These are phyloP conservation scores for Smutsia gigantea DNA, from an alignment of 2,797 vertebrate genomes.

Conservation along the genomic window DNA sequence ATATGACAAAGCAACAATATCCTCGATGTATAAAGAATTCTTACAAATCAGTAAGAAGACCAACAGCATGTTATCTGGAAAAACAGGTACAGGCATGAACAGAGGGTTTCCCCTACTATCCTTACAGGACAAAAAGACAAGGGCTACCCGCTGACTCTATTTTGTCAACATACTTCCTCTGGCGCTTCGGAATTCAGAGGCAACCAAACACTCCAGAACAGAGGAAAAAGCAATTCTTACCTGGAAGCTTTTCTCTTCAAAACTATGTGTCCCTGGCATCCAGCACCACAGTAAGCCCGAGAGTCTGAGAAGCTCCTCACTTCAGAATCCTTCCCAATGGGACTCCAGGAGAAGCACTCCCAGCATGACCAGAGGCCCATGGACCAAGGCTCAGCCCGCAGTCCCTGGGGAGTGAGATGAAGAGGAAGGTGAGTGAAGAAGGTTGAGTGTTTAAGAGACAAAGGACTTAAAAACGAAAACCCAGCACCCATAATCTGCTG, in stretches of 20 bases:
- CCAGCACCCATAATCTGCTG: not conserved
- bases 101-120: not conserved
- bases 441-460: not conserved
- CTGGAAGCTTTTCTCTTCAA: slow-evolving; percentile 30
- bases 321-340: not conserved
- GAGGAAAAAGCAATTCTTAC: not conserved
- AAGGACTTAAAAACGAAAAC: not conserved
- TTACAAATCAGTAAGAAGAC: not conserved
- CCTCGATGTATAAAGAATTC: not conserved
- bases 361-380: not conserved
- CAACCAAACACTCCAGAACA: not conserved
- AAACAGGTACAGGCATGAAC: not conserved
- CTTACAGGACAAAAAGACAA: not conserved
- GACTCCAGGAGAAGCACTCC: not conserved
- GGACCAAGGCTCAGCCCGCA: not conserved
- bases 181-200: not conserved
- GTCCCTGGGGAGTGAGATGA: not conserved
- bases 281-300: not conserved
- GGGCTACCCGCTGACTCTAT: not conserved
- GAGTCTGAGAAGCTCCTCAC: not conserved
- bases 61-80: not conserved
- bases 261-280: not conserved
- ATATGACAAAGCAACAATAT: not conserved
- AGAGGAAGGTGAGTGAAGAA: not conserved
- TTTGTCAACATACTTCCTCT: not conserved